Base-by-base conservation (phyloP, 2,113 vertebrate species). In the Tachysurus fulvidraco region DNA sequence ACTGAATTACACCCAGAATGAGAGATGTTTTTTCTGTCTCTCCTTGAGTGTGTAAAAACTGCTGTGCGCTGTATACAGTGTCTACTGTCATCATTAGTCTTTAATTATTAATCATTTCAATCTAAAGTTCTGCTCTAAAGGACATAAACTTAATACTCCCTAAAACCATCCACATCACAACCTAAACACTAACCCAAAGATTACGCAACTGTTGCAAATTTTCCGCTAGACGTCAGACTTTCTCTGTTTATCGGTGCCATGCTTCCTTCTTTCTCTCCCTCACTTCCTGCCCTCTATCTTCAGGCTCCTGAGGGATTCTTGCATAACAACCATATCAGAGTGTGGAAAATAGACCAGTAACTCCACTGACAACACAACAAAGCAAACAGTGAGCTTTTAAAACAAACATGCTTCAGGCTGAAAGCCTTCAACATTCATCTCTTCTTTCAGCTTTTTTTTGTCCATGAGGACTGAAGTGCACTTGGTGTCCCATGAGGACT, bases 261-360 rank as follows among this genome's bases (percentile, higher is more conserved):
- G 19, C 16, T 80, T 64, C 77, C 46, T 41, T 59, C 67, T 65
- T 52, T 41, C 28, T 46, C 84, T 59, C 55, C 12, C 14, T 57
- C 30, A 1, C 52, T 50, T 77, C 64, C 74, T 59, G 28, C n/a
- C 19, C 36, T 78, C 25, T 44, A 73, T 28, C 23, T 83, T 9
- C 60, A 71, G 17, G 59, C 73, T 82, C 77, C 36, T n/a, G 67
- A 50, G 83, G 50, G 83, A 87, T 52, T 81, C 46, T 69, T 85
- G 69, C 67, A 60, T 84, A 81, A 74, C 57, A 74, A 57, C 55
- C 59, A 59, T 55, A 17, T 62, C 65, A 62, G 55, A 76, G 83
- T 52, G 60, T 69, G 46, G 44, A 44, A 74, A 80, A 86, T 9
- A 25, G n/a, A 54, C 30, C 23, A 46, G 25, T 59, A 44, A 86